These are phyloP conservation scores for Drosophila melanosoma DNA, from an alignment of 2,888 invertebrate species.

Conservation along the genomic window DNA sequence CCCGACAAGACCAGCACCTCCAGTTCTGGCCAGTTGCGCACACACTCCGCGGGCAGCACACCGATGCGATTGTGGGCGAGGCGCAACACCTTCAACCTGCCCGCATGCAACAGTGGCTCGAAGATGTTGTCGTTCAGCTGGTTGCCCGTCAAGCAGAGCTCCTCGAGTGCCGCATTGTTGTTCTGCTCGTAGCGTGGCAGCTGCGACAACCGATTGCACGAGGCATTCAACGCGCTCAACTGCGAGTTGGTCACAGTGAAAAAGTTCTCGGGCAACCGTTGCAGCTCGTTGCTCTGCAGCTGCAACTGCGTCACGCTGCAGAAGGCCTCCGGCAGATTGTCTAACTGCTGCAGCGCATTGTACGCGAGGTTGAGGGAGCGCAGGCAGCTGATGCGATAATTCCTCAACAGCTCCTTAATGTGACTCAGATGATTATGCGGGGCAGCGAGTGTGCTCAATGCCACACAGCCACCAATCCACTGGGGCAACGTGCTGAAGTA, in stretches of 20 bases:
- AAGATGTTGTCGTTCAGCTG: conserved; percentile 90
- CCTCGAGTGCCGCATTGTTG: conserved; percentile 87
- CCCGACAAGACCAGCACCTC: conserved; percentile 94
- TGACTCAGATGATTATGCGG: conserved; percentile 90
- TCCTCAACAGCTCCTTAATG: conserved; percentile 90
- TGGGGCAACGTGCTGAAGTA: conserved; percentile 90
- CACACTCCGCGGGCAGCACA: conserved; percentile 90
- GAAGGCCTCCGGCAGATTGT: conserved; percentile 87
- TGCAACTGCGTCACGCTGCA: conserved; percentile 88
- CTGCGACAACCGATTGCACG: conserved; percentile 91
- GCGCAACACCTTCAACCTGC: conserved; percentile 89
- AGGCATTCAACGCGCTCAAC: conserved; percentile 90
- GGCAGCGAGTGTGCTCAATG: conserved; percentile 90
- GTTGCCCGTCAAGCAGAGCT: conserved; percentile 91
- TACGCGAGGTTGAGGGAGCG: conserved; percentile 91
- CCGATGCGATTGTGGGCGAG: conserved; percentile 92
- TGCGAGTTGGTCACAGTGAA: conserved; percentile 88
- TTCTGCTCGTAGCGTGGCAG: conserved; percentile 86
- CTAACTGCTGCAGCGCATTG: conserved; percentile 90
- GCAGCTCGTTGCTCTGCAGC: conserved; percentile 91
- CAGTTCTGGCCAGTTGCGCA: conserved; percentile 91
- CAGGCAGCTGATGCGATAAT: conserved; percentile 90
- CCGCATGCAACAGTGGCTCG: conserved; percentile 88
- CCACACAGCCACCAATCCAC: conserved; percentile 91
- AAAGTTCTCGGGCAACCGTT: conserved; percentile 90